Conservation (phyloP, 2,113 vertebrate genomes). For the Calyptomena viridis region DNA sequence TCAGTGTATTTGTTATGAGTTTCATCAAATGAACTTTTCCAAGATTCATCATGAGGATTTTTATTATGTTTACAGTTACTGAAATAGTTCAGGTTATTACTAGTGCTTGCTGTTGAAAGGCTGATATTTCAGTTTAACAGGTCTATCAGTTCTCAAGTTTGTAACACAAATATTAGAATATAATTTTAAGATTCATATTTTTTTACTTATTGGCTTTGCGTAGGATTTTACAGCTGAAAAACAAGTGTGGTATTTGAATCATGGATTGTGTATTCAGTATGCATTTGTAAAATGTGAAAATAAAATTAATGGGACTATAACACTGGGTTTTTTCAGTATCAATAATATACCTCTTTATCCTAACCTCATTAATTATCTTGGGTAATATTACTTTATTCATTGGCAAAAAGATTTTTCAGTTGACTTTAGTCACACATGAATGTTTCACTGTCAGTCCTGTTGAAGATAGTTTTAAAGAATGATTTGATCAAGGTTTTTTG, state of each 20-base stretch:
- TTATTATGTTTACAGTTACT: constrained; percentile 20
- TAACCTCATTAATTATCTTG: background rate
- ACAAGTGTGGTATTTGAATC: background rate
- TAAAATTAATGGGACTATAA: background rate
- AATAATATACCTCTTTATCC: background rate
- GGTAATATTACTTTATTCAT: background rate
- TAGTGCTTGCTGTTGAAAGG: background rate
- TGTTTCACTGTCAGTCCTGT: background rate
- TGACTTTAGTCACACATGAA: background rate
- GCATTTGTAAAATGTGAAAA: background rate
- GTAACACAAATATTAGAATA: background rate
- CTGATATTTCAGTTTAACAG: constrained; percentile 45
- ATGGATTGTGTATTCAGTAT: background rate
- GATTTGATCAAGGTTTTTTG: background rate
- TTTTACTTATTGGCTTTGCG: background rate
- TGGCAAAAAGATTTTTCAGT: background rate
- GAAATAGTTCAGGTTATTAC: constrained; percentile 5
- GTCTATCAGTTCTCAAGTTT: constrained; percentile 15
- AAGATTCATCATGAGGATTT: background rate
- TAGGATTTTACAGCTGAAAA: background rate
- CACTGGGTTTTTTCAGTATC: background rate
- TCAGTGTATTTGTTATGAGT: background rate
- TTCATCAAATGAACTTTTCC: constrained; percentile 27
- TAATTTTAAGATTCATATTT: constrained; percentile 1
- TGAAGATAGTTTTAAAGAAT: background rate